A percentile compares a stretch with the other conserved stretches of the same genome.
These are phyloP conservation scores for Rhinella marina DNA, from an alignment of 2,797 vertebrate genomes.

Conservation along the genomic window DNA sequence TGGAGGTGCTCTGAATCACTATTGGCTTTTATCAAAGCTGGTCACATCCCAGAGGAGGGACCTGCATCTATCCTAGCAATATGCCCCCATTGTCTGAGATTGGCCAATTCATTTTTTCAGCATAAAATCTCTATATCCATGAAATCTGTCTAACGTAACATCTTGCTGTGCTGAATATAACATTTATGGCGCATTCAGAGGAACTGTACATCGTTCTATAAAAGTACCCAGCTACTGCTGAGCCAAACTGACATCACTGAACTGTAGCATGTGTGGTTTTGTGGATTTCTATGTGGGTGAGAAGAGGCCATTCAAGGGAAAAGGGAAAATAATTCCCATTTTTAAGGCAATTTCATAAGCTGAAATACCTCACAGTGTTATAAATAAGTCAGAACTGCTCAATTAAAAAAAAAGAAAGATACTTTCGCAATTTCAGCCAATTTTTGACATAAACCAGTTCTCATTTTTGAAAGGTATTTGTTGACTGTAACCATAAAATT, in stretches of 20 bases:
- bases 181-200: slow-evolving; percentile 72
- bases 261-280: slow-evolving; percentile 72
- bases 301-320: slow-evolving; percentile 72
- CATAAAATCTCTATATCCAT: neutral
- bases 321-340: slow-evolving; percentile 68
- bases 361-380: slow-evolving; percentile 66
- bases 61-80: too few relatives aligned
- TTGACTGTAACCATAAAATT: slow-evolving; percentile 45
- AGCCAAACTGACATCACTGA: slow-evolving; percentile 74
- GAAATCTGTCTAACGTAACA: neutral
- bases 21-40: too few relatives aligned
- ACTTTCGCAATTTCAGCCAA: slow-evolving; percentile 63
- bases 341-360: slow-evolving; percentile 65
- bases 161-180: neutral
- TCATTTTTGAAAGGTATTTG: slow-evolving; percentile 52
- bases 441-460: slow-evolving; percentile 66
- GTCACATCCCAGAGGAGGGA: too few relatives aligned
- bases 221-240: slow-evolving; percentile 72
- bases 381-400: slow-evolving; percentile 70
- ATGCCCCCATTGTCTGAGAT: too few relatives aligned
- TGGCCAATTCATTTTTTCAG: neutral
- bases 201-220: slow-evolving; percentile 74
- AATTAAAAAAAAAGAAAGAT: slow-evolving; percentile 36
- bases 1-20: too few relatives aligned
- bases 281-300: slow-evolving; percentile 72